These are phyloP conservation scores for Conus betulinus DNA, from an alignment of 1,140 invertebrate species.

Conservation along the genomic window DNA sequence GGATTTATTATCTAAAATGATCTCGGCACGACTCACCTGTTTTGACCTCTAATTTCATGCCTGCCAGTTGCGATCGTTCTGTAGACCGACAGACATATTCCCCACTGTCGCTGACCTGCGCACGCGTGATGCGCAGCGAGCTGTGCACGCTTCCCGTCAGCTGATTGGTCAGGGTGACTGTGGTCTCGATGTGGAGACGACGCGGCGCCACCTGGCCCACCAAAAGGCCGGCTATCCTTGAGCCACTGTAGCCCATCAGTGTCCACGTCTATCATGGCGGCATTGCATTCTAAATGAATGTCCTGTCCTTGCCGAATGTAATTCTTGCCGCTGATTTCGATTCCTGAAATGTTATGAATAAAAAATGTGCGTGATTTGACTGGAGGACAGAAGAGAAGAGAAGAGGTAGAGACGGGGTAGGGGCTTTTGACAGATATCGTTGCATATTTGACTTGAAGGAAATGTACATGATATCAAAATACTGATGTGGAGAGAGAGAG, in stretches of 20 bases:
- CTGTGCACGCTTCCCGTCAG: conserved; percentile 39
- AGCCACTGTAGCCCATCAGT: conserved; percentile 32
- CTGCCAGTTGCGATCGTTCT: conserved; percentile 46
- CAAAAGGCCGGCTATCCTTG: conserved; percentile 39
- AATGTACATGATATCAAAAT: no score
- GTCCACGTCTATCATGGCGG: conserved; percentile 28
- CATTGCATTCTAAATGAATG: conserved; percentile 32
- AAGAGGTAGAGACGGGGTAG: no score
- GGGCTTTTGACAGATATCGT: no score
- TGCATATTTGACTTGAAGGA: no score
- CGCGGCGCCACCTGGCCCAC: not conserved
- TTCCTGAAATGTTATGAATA: not conserved
- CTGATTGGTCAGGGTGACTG: conserved; percentile 23
- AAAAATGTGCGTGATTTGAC: no score
- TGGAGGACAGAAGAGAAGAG: no score
- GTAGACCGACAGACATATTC: conserved; percentile 46
- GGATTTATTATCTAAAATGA: no score
- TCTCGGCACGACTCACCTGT: conserved; percentile 12
- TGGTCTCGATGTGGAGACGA: conserved; percentile 31
- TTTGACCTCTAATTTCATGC: conserved; percentile 47
- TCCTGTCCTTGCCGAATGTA: conserved; percentile 15
- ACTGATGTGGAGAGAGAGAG: no score
- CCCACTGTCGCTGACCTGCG: conserved; percentile 34
- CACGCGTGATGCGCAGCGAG: conserved; percentile 37
- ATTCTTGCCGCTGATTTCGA: conserved; percentile 36